These are phyloP conservation scores for Ormyrus nitidulus DNA, from an alignment of 2,888 invertebrate species.

Conservation along the genomic window DNA sequence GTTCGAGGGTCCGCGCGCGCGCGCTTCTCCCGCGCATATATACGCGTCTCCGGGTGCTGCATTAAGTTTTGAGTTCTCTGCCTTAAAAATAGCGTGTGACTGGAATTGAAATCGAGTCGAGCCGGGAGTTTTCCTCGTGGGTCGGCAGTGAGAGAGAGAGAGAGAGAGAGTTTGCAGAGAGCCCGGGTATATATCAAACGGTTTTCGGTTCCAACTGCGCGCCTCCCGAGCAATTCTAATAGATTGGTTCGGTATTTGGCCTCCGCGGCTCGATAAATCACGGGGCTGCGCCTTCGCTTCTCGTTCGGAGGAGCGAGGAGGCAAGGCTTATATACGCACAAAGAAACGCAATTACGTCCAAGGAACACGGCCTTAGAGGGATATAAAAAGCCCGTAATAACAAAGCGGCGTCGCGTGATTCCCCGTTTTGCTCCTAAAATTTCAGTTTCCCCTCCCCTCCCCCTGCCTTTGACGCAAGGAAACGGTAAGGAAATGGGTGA, in stretches of 20 bases:
- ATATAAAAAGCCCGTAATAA: not conserved
- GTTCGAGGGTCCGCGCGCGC: conserved; percentile 50
- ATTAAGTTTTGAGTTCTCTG: conserved; percentile 3
- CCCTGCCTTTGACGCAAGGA: conserved; percentile 31
- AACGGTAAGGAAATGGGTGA: conserved; percentile 64
- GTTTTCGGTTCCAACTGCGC: conserved; percentile 51
- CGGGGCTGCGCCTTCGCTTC: not conserved
- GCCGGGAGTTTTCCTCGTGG: conserved; percentile 20
- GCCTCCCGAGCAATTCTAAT: conserved; percentile 45
- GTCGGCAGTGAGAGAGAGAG: not conserved
- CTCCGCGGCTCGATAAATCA: conserved; percentile 31
- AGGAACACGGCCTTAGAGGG: not conserved
- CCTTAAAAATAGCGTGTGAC: conserved; percentile 13
- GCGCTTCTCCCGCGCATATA: not conserved
- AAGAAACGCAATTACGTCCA: conserved; percentile 12
- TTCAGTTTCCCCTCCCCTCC: not conserved
- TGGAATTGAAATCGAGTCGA: conserved; percentile 13
- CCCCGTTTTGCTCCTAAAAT: conserved; percentile 29
- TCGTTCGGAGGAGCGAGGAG: not conserved
- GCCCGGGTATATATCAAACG: conserved; percentile 37
- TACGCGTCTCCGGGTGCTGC: conserved; percentile 16
- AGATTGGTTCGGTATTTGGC: conserved; percentile 47
- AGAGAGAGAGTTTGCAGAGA: conserved; percentile 4
- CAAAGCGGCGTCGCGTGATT: conserved; percentile 34
- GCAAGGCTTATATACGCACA: not conserved